Base-by-base conservation (phyloP, 2,797 vertebrate genomes). In the Zenarchopterus dispar region DNA sequence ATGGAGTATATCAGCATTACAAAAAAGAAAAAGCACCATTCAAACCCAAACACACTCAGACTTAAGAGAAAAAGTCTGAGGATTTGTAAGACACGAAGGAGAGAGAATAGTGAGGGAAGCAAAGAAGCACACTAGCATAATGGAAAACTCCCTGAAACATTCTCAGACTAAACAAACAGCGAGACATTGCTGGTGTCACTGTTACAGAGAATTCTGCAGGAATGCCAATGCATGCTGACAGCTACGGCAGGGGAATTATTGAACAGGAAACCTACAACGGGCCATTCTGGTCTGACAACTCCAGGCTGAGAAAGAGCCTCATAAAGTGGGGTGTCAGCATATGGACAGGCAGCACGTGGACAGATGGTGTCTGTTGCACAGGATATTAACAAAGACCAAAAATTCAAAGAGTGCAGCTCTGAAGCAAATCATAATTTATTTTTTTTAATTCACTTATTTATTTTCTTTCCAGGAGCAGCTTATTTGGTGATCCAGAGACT, bases 171-270 rank as follows among this genome's bases (percentile, higher is more conserved):
- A 31, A 50, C n/a, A 51, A 50, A 7, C 3, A 36, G 48, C 43
- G 47, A 42, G 31, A n/a, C 22, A 10, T 21, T 8, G 24, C 2
- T 24, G 44, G 21, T 5, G 10, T 19, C 28, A 18, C 23, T 11
- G 4, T 21, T 3, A 13, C 8, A 47, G 8, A n/a, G 7, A 21
- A 24, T 6, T 19, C 36, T 43, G 19, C 8, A 33, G 46, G 39
- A 48, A 55, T 44, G 54, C 16, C 10, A 58, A 67, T 45, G 21
- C 19, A 31, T 33, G 48, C 21, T 22, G 31, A 46, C 55, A 28
- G 42, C 46, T 31, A 8, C 44, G 11, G 17, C 11, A 3, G 11
- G 36, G 13, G 36, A 39, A 39, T 57, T 24, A 58, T 9, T 23
- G 23, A 56, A 52, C 22, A 4, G 0, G 43, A 47, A 26, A 26